Evolutionary conservation across 2,888 invertebrate species (phyloP).

Genomic region (Nudaria mundana): DNA sequence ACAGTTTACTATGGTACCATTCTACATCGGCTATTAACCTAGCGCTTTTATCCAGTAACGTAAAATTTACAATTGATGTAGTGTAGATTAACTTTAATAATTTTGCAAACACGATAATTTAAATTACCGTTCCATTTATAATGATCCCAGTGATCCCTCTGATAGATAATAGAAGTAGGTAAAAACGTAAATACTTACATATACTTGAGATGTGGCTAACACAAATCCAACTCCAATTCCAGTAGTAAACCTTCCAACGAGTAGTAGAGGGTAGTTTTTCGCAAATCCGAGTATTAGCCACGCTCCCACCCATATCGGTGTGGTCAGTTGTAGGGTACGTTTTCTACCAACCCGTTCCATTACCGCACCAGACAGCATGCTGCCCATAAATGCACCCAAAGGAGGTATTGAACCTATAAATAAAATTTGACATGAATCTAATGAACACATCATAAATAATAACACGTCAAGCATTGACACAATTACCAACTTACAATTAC

Average conservation of each 20-base stretch:
- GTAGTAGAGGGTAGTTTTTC: slow-evolving; percentile 61
- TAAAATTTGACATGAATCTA: neutral
- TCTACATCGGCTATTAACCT: too few relatives aligned
- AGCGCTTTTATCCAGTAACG: too few relatives aligned
- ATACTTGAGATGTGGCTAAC: slow-evolving; percentile 83
- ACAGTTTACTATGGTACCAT: too few relatives aligned
- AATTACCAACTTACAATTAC: too few relatives aligned
- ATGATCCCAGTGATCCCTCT: too few relatives aligned
- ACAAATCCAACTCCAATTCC: slow-evolving; percentile 83
- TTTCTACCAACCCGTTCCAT: slow-evolving; percentile 79
- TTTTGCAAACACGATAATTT: too few relatives aligned
- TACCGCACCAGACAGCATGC: slow-evolving; percentile 74
- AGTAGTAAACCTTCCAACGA: slow-evolving; percentile 77
- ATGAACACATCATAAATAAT: neutral
- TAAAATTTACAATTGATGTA: too few relatives aligned
- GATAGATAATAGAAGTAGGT: too few relatives aligned
- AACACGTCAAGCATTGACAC: too few relatives aligned
- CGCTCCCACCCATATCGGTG: slow-evolving; percentile 73
- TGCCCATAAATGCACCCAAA: slow-evolving; percentile 79
- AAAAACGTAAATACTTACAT: slow-evolving; percentile 79
- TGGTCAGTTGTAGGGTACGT: slow-evolving; percentile 70
- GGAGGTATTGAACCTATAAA: slow-evolving; percentile 77
- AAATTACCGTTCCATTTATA: too few relatives aligned
- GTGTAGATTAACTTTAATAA: too few relatives aligned
- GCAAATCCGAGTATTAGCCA: slow-evolving; percentile 82